Evolutionary conservation across 2,888 invertebrate species (phyloP).

Genomic region (Drosophila melanosoma): DNA sequence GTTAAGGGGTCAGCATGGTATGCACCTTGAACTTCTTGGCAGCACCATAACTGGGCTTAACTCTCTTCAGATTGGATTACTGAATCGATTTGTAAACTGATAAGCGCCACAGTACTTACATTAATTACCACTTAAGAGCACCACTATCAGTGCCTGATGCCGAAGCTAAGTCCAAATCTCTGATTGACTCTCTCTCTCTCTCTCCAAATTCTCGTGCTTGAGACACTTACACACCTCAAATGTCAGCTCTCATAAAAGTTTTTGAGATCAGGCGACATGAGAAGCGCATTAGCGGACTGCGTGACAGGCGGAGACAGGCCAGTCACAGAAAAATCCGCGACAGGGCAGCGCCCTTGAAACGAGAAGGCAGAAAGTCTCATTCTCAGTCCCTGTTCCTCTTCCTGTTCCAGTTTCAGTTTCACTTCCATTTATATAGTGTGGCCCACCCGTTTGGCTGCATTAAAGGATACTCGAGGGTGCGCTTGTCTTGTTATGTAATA

Average conservation of each 20-base stretch:
- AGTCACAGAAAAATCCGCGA: constrained; percentile 31
- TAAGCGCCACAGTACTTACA: constrained; percentile 76
- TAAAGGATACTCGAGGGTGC: constrained; percentile 73
- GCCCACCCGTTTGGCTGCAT: constrained; percentile 33
- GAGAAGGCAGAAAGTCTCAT: constrained; percentile 8
- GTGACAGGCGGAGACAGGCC: constrained; percentile 57
- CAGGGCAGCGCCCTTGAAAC: constrained; percentile 40
- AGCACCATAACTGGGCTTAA: constrained; percentile 24
- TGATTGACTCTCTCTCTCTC: constrained; percentile 16
- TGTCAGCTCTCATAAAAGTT: constrained; percentile 77
- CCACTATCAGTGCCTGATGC: constrained; percentile 25
- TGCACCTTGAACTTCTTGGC: constrained; percentile 31
- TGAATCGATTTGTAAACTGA: constrained; percentile 76
- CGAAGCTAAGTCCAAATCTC: constrained; percentile 18
- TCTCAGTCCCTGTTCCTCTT: not conserved
- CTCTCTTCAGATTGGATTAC: constrained; percentile 63
- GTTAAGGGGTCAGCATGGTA: constrained; percentile 19
- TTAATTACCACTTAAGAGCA: constrained; percentile 80
- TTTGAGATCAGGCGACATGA: constrained; percentile 72
- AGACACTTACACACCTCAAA: constrained; percentile 82
- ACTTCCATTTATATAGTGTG: not conserved
- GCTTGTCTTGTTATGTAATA: constrained; percentile 67
- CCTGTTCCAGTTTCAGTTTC: constrained; percentile 7
- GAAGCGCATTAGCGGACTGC: constrained; percentile 81
- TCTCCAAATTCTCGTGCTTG: constrained; percentile 25